Conservation (phyloP, 1,140 invertebrate species). For the Maconellicoccus hirsutus region DNA sequence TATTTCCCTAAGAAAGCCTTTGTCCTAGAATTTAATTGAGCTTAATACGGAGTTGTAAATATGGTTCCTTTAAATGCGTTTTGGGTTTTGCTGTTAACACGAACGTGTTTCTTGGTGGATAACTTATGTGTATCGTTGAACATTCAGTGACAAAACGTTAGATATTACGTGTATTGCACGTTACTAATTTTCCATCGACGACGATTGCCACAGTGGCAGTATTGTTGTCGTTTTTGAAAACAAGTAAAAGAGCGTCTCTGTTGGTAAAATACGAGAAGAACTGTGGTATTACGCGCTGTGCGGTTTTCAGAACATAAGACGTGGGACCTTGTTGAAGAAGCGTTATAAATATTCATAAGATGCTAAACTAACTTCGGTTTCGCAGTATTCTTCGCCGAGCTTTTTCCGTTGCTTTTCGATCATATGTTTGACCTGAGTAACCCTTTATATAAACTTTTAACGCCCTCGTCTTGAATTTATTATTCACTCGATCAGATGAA, state of each 20-base stretch:
- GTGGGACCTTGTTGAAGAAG: neutral
- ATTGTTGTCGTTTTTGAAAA: neutral
- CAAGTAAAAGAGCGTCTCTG: no score
- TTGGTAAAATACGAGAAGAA: neutral
- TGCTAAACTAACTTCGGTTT: neutral
- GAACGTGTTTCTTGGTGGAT: no score
- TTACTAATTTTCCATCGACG: neutral
- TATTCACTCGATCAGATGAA: no score
- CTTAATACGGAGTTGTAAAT: no score
- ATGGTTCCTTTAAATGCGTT: no score
- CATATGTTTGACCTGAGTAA: neutral
- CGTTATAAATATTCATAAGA: constrained; percentile 9
- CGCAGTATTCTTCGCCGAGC: neutral
- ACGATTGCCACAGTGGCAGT: neutral
- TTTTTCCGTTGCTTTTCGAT: neutral
- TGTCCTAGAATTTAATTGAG: no score
- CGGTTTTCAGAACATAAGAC: neutral
- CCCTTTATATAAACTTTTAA: neutral
- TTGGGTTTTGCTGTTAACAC: no score
- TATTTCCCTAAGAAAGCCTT: no score
- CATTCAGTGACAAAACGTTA: no score
- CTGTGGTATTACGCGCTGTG: neutral
- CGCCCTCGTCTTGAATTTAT: neutral
- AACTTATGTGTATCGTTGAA: no score
- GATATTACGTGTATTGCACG: neutral